These are phyloP conservation scores for Drosophila persimilis DNA, from an alignment of 1,140 invertebrate genomes.

Conservation along the genomic window DNA sequence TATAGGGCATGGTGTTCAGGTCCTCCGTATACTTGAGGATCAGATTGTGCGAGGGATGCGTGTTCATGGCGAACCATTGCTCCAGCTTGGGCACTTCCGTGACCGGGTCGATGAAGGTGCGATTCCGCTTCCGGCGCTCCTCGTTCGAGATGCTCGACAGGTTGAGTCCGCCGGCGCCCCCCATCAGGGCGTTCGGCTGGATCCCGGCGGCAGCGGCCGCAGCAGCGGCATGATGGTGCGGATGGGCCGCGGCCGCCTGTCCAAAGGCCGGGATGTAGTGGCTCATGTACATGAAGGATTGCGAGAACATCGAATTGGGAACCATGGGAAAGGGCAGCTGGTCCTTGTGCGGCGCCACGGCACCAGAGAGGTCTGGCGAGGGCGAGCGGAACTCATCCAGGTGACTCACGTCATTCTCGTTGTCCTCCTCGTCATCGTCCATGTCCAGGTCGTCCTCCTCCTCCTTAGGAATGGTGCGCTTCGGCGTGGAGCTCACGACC, in stretches of 20 bases:
- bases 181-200: conserved; percentile 70
- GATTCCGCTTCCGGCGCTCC: conserved; percentile 95
- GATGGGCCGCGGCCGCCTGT: conserved; percentile 82
- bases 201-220: conserved; percentile 75
- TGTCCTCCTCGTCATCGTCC: conserved; percentile 82
- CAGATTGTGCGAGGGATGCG: conserved; percentile 97
- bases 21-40: conserved; percentile 98
- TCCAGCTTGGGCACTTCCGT: conserved; percentile 98
- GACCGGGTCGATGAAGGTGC: conserved; percentile 99
- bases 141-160: conserved; percentile 87
- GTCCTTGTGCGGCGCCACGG: conserved; percentile 67
- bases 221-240: conserved; percentile 82
- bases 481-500: conserved; percentile 45
- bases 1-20: conserved; percentile 95
- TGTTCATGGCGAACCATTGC: conserved; percentile 98
- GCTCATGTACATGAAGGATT: conserved; percentile 95
- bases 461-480: conserved; percentile 77
- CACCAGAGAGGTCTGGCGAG: conserved; percentile 65
- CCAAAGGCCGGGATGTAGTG: conserved; percentile 88
- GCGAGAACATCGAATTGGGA: conserved; percentile 92
- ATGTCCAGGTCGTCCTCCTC: conserved; percentile 82
- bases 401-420: conserved; percentile 78
- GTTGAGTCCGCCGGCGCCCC: conserved; percentile 84
- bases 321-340: conserved; percentile 88
- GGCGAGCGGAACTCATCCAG: conserved; percentile 80